Percentiles rank a stretch among this genome's conserved stretches.
phyloP scores from a whole-genome alignment of 2,113 vertebrate genomes.

The Anguilla japonica region DNA sequence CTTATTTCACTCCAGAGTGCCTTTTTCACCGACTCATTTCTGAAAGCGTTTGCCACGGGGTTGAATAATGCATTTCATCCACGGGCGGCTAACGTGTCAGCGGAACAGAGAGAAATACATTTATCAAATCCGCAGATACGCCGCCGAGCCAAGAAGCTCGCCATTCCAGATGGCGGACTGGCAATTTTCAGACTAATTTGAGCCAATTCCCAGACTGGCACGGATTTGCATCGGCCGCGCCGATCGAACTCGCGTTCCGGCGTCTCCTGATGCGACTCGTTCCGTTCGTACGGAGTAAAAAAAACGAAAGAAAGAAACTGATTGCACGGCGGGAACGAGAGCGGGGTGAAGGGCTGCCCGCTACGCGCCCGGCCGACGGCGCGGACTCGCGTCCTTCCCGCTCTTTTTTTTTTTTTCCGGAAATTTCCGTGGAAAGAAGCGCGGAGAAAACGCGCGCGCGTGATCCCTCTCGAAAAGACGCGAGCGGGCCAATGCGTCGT shows the following conservation, averaged over 20 bases:
- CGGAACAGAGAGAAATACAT: constrained; percentile 41
- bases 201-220: background rate
- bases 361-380: background rate
- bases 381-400: background rate
- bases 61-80: constrained; percentile 22
- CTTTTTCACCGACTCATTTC: background rate
- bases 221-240: background rate
- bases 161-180: constrained; percentile 46
- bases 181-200: constrained; percentile 11
- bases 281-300: background rate
- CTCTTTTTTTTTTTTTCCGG: background rate
- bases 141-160: constrained; percentile 42
- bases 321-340: background rate
- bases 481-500: background rate
- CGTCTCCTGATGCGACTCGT: background rate
- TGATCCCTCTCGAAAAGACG: background rate
- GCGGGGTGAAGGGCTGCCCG: background rate
- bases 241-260: background rate
- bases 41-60: constrained; percentile 25
- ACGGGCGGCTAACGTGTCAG: constrained; percentile 37
- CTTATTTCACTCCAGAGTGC: background rate
- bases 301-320: background rate
- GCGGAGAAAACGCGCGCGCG: background rate
- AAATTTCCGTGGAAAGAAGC: background rate
- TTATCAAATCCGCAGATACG: constrained; percentile 46